phyloP scores from a whole-genome alignment of 2,888 invertebrate genomes.

The Phalangium opilio region DNA sequence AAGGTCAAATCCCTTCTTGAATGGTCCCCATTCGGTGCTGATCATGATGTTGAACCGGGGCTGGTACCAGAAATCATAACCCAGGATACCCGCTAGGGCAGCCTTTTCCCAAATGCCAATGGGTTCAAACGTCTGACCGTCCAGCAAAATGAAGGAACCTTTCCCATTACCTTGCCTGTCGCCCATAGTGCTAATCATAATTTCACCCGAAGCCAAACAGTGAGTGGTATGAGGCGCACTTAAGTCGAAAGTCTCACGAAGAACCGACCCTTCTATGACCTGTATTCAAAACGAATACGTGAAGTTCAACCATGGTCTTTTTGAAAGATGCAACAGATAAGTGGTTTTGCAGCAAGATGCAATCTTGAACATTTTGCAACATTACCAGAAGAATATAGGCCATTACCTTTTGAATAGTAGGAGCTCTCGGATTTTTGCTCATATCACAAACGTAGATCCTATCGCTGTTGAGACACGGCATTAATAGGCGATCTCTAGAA shows the following conservation, averaged over 20 bases:
- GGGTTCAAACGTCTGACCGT: slow-evolving; percentile 58
- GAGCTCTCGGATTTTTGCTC: slow-evolving; percentile 51
- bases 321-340: too few relatives aligned
- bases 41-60: slow-evolving; percentile 81
- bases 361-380: too few relatives aligned
- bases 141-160: slow-evolving; percentile 64
- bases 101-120: slow-evolving; percentile 66
- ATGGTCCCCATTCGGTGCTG: slow-evolving; percentile 81
- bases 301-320: too few relatives aligned
- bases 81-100: slow-evolving; percentile 27
- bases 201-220: slow-evolving; percentile 76
- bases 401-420: slow-evolving; percentile 55
- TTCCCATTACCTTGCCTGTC: slow-evolving; percentile 54
- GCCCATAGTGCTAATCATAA: slow-evolving; percentile 91
- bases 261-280: slow-evolving; percentile 63
- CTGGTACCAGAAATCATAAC: slow-evolving; percentile 95
- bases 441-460: slow-evolving; percentile 72
- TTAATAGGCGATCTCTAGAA: slow-evolving; percentile 57
- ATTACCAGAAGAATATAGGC: too few relatives aligned
- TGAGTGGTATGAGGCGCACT: slow-evolving; percentile 87
- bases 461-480: slow-evolving; percentile 66
- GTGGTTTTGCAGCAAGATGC: too few relatives aligned
- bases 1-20: slow-evolving; percentile 44
- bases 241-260: slow-evolving; percentile 51
- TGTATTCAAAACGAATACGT: slow-evolving; percentile 31